Evolutionary conservation across 2,888 invertebrate genomes (phyloP).

Genomic region (Eupithecia abbreviata): DNA sequence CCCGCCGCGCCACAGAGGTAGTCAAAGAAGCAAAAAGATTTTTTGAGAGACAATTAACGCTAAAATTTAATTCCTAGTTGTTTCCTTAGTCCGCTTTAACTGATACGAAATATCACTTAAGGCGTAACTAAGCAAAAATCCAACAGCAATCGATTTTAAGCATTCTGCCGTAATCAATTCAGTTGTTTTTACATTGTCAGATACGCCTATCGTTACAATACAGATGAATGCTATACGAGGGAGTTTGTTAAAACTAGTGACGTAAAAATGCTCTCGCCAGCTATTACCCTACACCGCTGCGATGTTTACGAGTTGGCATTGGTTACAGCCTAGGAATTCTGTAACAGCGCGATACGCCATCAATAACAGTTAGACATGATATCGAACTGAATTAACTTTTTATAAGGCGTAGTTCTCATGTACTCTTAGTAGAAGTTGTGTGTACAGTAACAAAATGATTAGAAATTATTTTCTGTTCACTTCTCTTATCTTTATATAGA

Average conservation of each 20-base stretch:
- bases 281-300: slow-evolving; percentile 16
- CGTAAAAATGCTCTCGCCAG: slow-evolving; percentile 3
- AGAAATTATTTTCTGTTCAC: too few species aligned
- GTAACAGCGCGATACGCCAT: slow-evolving; percentile 18
- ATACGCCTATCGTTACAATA: not conserved
- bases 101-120: too few species aligned
- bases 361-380: slow-evolving; percentile 15
- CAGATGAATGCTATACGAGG: not conserved
- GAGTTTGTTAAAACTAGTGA: not conserved
- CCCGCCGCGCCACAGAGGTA: too few species aligned
- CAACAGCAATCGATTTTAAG: not conserved
- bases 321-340: slow-evolving; percentile 16
- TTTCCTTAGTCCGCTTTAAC: too few species aligned
- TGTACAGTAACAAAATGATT: not conserved
- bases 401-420: not conserved
- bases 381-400: slow-evolving; percentile 13
- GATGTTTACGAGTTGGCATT: slow-evolving; percentile 34
- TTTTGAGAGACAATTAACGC: too few species aligned
- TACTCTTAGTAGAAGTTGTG: not conserved
- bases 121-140: too few species aligned
- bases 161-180: too few species aligned
- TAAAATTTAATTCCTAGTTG: too few species aligned
- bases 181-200: not conserved
- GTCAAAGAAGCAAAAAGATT: too few species aligned
- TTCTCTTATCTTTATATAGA: too few species aligned